Conservation (phyloP, 2,888 invertebrate genomes). For the Hecatera dysodea region DNA sequence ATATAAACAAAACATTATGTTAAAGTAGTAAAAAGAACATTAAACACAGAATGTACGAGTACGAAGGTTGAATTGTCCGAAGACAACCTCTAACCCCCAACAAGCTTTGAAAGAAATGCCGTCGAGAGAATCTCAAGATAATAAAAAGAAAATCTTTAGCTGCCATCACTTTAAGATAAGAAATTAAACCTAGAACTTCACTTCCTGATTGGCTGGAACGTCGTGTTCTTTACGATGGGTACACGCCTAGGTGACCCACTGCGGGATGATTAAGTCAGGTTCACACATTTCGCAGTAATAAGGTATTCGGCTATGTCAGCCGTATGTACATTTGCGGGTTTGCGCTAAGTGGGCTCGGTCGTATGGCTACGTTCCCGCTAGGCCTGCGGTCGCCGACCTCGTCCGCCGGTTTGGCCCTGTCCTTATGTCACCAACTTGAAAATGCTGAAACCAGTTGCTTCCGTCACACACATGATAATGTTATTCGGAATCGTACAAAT, state of each 20-base stretch:
- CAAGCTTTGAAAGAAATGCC: background rate
- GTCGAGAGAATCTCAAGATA: background rate
- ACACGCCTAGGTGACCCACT: conserved; percentile 51
- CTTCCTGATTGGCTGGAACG: conserved; percentile 38
- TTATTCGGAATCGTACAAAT: conserved; percentile 41
- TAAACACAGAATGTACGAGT: background rate
- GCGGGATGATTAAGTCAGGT: conserved; percentile 52
- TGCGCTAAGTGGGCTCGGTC: conserved; percentile 69
- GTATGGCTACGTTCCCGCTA: conserved; percentile 73
- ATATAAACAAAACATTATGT: background rate
- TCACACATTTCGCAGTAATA: conserved; percentile 60
- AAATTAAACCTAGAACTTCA: conserved; percentile 22
- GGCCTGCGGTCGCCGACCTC: conserved; percentile 74
- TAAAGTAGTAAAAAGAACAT: background rate
- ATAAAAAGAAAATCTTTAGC: conserved; percentile 11
- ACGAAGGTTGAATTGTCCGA: background rate
- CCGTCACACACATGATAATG: conserved; percentile 52
- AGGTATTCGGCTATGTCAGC: conserved; percentile 55
- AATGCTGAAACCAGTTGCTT: conserved; percentile 59
- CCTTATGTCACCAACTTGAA: conserved; percentile 73
- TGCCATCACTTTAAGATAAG: conserved; percentile 3
- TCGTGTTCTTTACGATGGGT: conserved; percentile 43
- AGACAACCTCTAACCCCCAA: conserved; percentile 4
- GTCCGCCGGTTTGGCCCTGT: conserved; percentile 70
- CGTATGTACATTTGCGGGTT: conserved; percentile 62